Evolutionary conservation across 2,797 vertebrate species (phyloP), one percentile per base, ranked within the genome.

Genomic region (Anisognathus igniventris): DNA sequence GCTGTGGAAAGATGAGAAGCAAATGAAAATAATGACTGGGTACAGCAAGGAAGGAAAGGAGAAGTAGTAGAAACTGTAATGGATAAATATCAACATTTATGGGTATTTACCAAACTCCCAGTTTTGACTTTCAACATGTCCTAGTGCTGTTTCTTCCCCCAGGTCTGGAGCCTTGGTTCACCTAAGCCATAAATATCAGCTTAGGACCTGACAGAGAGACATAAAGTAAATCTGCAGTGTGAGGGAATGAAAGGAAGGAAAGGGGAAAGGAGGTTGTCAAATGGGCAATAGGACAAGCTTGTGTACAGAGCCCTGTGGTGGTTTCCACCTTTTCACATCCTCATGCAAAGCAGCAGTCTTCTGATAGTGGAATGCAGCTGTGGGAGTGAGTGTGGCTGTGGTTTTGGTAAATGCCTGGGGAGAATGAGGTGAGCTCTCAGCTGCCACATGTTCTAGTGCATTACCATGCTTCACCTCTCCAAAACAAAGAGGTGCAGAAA

Each of bases 371-470:
- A 90, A 75, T 76, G 82, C 80, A 64, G 61, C 54, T 45, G 12
- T 71, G 68, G 50, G 58, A 88, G 73, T 71, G 82, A 88, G 70
- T 77, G 75, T 39, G 42, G 66, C 60, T 30, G 13, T 18, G 10
- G 86, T 90, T 96, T 97, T 93, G 73, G 77, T 88, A 97, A 97
- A 97, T 84, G 92, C 47, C 65, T 35, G 44, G 11, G 83, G 74
- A 86, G 74, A 96, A 93, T 7, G 4, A 72, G 40, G 45, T 6
- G 16, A 88, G 44, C 72, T 93, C 68, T 95, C 8, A n/a, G 74
- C 81, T 96, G 96, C 80, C 96, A 74, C 2, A 0, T 12, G 21
- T 40, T 67, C 65, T 10, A 91, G 75, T 71, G 74, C 64, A 50
- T 86, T 80, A 64, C 81, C 39, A 40, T 48, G 72, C 76, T 89